Percentiles rank a stretch among this genome's conserved stretches.
Conservation (phyloP, 2,113 vertebrate species). For the Sebastes fasciatus region DNA sequence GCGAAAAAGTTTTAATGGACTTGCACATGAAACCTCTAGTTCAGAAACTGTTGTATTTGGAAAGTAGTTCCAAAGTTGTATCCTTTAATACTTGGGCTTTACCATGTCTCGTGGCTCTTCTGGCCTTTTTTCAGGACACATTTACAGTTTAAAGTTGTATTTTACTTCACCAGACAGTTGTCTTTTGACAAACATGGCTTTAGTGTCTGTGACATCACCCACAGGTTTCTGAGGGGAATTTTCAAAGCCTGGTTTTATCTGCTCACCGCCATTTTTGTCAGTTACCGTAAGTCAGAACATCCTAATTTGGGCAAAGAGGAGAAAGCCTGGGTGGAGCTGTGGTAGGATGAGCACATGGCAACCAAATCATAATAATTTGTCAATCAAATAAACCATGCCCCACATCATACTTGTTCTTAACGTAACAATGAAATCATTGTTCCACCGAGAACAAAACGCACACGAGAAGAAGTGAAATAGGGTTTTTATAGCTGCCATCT, state of each 20-base stretch:
- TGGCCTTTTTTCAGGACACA: background rate
- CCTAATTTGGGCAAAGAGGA: background rate
- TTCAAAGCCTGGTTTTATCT: background rate
- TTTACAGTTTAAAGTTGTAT: background rate
- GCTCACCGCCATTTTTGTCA: background rate
- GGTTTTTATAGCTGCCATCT: background rate
- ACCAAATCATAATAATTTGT: background rate
- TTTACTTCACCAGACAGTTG: constrained; percentile 1
- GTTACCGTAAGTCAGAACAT: background rate
- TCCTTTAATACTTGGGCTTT: background rate
- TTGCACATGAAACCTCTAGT: background rate
- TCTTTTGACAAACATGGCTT: background rate
- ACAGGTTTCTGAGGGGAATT: no score
- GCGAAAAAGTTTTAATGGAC: background rate
- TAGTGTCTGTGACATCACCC: background rate
- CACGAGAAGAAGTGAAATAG: background rate
- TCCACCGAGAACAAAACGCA: background rate
- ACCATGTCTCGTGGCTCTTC: background rate
- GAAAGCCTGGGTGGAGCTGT: background rate
- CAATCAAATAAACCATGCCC: background rate
- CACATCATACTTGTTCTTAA: background rate
- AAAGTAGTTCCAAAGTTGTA: background rate
- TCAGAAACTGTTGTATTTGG: background rate
- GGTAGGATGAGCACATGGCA: background rate
- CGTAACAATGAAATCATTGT: background rate